phyloP scores from a whole-genome alignment of 2,113 vertebrate genomes.

The Dryoscopus gambensis region DNA sequence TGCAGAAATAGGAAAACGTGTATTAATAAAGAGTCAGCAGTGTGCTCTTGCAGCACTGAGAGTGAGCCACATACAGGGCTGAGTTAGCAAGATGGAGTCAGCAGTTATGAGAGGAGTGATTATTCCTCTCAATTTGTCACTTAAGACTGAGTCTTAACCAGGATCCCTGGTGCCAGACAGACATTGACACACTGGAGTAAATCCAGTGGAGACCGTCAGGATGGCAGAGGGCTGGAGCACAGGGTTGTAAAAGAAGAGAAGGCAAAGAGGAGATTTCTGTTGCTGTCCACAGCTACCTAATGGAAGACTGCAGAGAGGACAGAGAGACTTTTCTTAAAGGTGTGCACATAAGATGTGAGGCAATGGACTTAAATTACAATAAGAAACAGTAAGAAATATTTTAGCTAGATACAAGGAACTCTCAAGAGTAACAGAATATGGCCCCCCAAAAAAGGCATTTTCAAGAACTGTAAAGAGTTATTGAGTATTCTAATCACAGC shows the following conservation, averaged over 20 bases:
- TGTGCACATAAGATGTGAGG: not conserved
- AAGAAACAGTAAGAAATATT: not conserved
- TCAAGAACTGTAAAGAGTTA: not conserved
- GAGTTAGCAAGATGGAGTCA: not conserved
- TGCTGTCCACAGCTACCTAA: not conserved
- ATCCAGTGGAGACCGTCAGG: not conserved
- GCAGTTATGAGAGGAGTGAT: not conserved
- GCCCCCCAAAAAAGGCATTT: not conserved
- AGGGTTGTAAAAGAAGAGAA: not conserved
- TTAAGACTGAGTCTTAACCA: not conserved
- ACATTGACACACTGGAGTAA: not conserved
- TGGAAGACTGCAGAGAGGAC: not conserved
- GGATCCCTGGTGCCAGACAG: not conserved
- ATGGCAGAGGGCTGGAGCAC: not conserved
- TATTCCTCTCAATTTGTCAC: not conserved
- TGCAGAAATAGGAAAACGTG: not conserved
- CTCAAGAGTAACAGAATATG: not conserved
- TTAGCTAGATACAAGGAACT: not conserved
- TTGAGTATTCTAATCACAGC: not conserved
- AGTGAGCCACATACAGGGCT: not conserved
- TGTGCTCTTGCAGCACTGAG: not conserved
- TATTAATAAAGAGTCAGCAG: not conserved
- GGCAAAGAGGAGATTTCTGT: not conserved
- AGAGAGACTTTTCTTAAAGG: not conserved
- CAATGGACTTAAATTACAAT: not conserved